Evolutionary conservation across 2,797 vertebrate species (phyloP), one percentile per base, ranked within the genome.

Genomic region (Pagetopsis macropterus): DNA sequence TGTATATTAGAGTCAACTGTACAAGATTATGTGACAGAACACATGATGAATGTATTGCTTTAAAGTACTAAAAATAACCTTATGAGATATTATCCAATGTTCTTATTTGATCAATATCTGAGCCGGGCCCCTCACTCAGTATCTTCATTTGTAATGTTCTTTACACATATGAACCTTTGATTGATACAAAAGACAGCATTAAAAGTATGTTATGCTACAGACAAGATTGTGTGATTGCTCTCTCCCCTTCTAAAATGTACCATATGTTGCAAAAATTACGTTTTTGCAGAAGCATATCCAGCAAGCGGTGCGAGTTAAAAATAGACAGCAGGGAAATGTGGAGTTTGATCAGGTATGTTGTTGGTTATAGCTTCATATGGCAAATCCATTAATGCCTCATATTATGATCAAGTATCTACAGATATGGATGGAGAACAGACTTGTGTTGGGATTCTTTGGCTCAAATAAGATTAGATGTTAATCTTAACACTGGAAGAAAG

Each of bases 331-430:
- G 83, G 88, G 87, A 90, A 86, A 87, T 79, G 74, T 90, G 87
- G 89, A 91, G 83, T 65, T 88, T 51, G 76, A 88, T 93, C 87
- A 90, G 90, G 92, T 91, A 91, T 93, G 86, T 88, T 87, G 81
- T 86, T 89, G 85, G 90, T 92, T 85, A 27, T 27, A 89, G 89
- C 79, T 81, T 88, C 87, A 90, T 82, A 88, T 91, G 91, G 84
- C 83, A 83, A 80, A 89, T 82, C 85, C 85, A 89, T 89, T 72
- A 79, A 73, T 85, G 81, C 59, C 78, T 83, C 82, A 74, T 83
- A 71, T 88, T 85, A 87, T 84, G 84, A 87, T 87, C 84, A 88
- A 91, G 74, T 83, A 92, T 90, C 90, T 86, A 86, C 90, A 91
- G 88, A 92, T 91, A 89, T 90, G 85, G 84, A 82, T 60, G 66